Base-by-base conservation (phyloP, 2,797 vertebrate species). In the Gila robusta region DNA sequence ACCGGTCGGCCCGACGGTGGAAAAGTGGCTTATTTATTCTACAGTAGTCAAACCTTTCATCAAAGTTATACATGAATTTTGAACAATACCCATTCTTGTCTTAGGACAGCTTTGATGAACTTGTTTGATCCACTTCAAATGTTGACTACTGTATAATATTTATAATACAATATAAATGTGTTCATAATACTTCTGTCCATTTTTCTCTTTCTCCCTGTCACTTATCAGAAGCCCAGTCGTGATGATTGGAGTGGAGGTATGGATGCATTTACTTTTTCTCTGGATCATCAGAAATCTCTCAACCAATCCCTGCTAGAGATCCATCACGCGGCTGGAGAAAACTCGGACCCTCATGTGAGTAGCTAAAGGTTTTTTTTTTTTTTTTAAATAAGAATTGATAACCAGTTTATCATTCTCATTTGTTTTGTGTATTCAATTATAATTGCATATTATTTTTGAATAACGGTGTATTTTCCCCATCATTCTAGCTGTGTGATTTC, bases 271-370 rank as follows among this genome's bases (percentile, higher is more conserved):
- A 78, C 89, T 5, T 96, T 95, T 88, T 95, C 95, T 66, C 89
- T 96, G 90, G 93, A 95, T 21, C 94, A 94, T 89, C 95, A 96
- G 91, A 96, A 96, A 86, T 87, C 91, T n/a, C 85, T 96, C 0
- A 96, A 96, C 88, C 81, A 89, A 0, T 87, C 82, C 10, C 37
- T 95, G 28, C 88, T 95, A 2, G 94, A 95, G 10, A 83, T 94
- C 52, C 95, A 96, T 86, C 79, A 80, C 64, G 92, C 84, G 87
- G 94, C 93, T 67, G 88, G 87, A 28, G 28, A 0, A 47, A 66
- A 94, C 76, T 88, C 39, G 0, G 95, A 96, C 82, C 91, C 95
- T 70, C 94, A 96, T 67, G 95, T 96, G 90, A 90, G 94, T 92
- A 49, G 21, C 37, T 37, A 41, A 6, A 35, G 16, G 44, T 0